Evolutionary conservation across 2,113 vertebrate genomes (phyloP).

Genomic region (Aleadryas rufinucha): DNA sequence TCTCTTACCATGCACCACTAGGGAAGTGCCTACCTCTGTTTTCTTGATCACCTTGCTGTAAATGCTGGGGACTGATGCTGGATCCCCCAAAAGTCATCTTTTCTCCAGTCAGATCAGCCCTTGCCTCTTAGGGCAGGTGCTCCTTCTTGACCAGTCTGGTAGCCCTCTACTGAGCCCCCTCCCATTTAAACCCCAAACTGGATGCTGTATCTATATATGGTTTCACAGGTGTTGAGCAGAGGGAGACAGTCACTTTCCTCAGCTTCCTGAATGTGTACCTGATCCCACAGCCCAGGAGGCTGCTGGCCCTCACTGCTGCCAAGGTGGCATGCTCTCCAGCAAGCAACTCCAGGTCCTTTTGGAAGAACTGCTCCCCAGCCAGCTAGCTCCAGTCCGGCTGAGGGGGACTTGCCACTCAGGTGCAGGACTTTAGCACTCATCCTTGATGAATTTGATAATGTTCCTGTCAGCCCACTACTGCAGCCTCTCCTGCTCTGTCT

Average conservation of each 20-base stretch:
- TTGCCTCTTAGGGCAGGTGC: background rate
- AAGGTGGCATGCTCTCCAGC: background rate
- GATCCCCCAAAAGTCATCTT: background rate
- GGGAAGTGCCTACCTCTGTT: background rate
- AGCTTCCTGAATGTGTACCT: background rate
- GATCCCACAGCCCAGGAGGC: background rate
- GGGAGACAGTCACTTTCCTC: background rate
- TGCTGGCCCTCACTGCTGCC: background rate
- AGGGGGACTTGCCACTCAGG: background rate
- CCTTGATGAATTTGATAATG: background rate
- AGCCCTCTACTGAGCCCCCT: background rate
- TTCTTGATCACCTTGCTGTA: rapidly evolving
- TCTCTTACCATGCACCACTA: background rate
- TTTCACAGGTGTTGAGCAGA: background rate
- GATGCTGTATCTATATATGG: rapidly evolving
- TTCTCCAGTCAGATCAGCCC: background rate
- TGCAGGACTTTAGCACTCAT: background rate
- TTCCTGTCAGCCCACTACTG: background rate
- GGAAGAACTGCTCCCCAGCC: background rate
- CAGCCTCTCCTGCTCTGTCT: background rate
- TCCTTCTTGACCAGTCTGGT: background rate
- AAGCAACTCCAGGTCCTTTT: background rate
- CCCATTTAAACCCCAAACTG: background rate
- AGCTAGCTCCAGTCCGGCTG: background rate
- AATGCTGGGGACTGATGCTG: background rate